These are phyloP conservation scores for Panurus biarmicus DNA, from an alignment of 2,113 vertebrate species.

Conservation along the genomic window DNA sequence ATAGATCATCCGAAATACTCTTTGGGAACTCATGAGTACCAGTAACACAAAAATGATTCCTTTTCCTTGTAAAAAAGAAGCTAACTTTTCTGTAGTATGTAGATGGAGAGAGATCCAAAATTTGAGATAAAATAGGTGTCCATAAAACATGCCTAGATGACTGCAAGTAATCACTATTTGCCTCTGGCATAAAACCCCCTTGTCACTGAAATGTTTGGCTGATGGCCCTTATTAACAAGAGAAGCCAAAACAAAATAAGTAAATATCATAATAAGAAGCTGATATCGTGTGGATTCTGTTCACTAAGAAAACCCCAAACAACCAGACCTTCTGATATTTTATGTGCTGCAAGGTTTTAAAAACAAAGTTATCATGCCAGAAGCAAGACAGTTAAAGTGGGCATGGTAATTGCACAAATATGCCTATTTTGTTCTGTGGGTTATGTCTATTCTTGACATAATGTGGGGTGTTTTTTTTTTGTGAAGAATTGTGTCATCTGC, in stretches of 20 bases:
- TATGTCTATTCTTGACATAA: not conserved
- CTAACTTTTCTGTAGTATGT: not conserved
- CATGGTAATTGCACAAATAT: not conserved
- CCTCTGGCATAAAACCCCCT: not conserved
- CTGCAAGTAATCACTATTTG: not conserved
- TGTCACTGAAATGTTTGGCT: not conserved
- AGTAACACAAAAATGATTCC: not conserved
- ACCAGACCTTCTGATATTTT: not conserved
- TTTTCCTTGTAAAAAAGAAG: not conserved
- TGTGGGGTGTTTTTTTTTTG: not conserved
- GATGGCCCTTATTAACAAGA: not conserved
- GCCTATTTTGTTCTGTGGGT: not conserved
- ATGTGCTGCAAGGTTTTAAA: not conserved
- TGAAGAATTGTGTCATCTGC: slow-evolving; percentile 26
- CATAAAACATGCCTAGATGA: not conserved
- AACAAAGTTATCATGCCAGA: not conserved
- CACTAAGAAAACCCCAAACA: not conserved
- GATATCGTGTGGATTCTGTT: not conserved
- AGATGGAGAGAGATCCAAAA: not conserved
- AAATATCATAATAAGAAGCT: not conserved
- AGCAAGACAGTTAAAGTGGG: not conserved
- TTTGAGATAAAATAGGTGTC: not conserved
- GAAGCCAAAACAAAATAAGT: not conserved
- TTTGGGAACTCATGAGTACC: not conserved
- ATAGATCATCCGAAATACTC: not conserved